Evolutionary conservation across 1,140 invertebrate species (phyloP), one percentile per base, ranked within the genome.

Genomic region (Drosophila quadrilineata): DNA sequence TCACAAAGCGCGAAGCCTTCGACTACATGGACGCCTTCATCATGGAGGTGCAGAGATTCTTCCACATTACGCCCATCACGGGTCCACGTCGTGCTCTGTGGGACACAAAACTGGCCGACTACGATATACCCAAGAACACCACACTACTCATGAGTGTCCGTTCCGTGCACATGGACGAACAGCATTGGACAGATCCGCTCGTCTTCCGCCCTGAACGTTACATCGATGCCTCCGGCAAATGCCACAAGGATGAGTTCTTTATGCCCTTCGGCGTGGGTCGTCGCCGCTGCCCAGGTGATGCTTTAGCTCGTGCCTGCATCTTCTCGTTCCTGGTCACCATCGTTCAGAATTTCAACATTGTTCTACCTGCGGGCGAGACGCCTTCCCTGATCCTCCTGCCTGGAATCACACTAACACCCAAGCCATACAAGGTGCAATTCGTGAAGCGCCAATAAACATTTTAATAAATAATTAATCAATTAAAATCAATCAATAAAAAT

Each of bases 271-370:
- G 94, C 21, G 90, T 93, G 82, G 95, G 95, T 93, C 86, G 88
- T 68, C 91, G 95, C 71, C 92, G 94, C 58, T 97, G 96, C 80
- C 92, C 95, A 0, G 96, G 95, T 0, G 94, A 96, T 88, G 90
- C 92, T 0, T 88, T 97, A 31, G 95, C 95, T 0, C 92, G 91
- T 46, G 92, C 92, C 1, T 94, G 95, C 60, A 77, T 95, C 2
- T 96, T 96, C 76, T 90, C 95, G 12, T 92, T 95, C 35, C 94
- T 96, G 48, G 91, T 92, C 2, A 92, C 93, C 3, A 91, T 96
- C 8, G 88, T 96, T 52, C 94, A 95, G 75, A 90, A 90, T 48
- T 93, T 90, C 57, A 88, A 74, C 10, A 74, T 92, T 0, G 84
- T 80, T 5, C 56, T 76, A 8, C 70, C 75, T 2, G 14, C 48